Base-by-base conservation (phyloP, 2,797 vertebrate genomes). In the Eidolon dupreanum region DNA sequence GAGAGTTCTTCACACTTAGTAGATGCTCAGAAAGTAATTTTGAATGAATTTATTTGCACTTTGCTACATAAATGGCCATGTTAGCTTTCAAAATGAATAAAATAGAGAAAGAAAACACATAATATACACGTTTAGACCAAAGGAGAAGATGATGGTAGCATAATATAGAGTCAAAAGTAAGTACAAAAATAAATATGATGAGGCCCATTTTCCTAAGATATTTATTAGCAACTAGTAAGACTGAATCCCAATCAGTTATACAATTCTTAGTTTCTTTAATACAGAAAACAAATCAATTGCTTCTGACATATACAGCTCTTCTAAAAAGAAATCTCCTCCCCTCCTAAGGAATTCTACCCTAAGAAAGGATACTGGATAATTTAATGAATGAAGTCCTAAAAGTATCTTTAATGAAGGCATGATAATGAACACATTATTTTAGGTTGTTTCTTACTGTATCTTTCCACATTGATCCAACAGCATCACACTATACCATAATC, bases 51-150 rank as follows among this genome's bases (percentile, higher is more conserved):
- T 77, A 43, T 51, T 75, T 79, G 20, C 26, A 84, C 13, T 4
- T 83, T 51, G 22, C 13, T 57, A 65, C 11, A 63, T 19, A 75
- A 87, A 49, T 79, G 6, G 20, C 51, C 66, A 36, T 31, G 26
- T 82, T 65, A 85, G 24, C n/a, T 94, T 75, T 86, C n/a, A 77
- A 81, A 94, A 89, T 57, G 86, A 85, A 79, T 65, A 83, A 87
- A 87, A 57, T 57, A 59, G 24, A 82, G 43, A 70, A 66, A 78
- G 55, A 73, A 70, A 89, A 86, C 59, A 73, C 19, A 49, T n/a
- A 70, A 31, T 46, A 86, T n/a, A 28, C 24, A 4, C n/a, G 5
- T 53, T 33, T 65, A 85, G 24, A 57, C 28, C 77, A 41, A 75
- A 61, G 41, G 6, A 41, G n/a, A 43, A 89, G 71, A 78, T 16